Evolutionary conservation across 2,113 vertebrate species (phyloP).

Genomic region (Leptobrachium leishanense): DNA sequence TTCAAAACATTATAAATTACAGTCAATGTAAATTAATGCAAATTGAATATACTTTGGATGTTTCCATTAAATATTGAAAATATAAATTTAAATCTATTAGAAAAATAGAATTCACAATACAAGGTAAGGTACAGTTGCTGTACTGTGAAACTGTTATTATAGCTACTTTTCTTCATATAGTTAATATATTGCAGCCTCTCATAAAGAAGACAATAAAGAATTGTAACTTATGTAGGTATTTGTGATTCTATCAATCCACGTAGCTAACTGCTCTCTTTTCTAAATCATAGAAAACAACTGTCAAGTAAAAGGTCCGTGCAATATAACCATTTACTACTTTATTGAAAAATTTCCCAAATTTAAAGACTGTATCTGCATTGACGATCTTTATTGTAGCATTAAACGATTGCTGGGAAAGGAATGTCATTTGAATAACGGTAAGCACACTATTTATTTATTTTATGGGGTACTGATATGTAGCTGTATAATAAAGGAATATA

Average conservation of each 20-base stretch:
- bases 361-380: conserved; percentile 72
- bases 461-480: too few relatives aligned
- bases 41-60: neutral
- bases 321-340: conserved; percentile 68
- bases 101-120: too few relatives aligned
- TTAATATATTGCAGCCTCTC: too few relatives aligned
- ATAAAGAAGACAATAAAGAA: too few relatives aligned
- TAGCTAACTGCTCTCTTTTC: conserved; percentile 38
- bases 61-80: too few relatives aligned
- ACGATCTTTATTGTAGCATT: conserved; percentile 66
- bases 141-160: too few relatives aligned
- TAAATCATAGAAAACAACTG: conserved; percentile 72
- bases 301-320: conserved; percentile 73
- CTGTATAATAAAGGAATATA: too few relatives aligned
- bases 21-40: neutral
- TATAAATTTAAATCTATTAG: too few relatives aligned
- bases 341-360: conserved; percentile 66
- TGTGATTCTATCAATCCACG: too few relatives aligned
- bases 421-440: conserved; percentile 75
- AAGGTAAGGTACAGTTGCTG: too few relatives aligned
- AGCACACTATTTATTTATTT: conserved; percentile 9
- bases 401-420: conserved; percentile 63
- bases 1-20: neutral
- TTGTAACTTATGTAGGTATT: too few relatives aligned
- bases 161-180: too few relatives aligned